Evolutionary conservation across 2,888 invertebrate genomes (phyloP).

Genomic region (Myopa tessellatipennis): DNA sequence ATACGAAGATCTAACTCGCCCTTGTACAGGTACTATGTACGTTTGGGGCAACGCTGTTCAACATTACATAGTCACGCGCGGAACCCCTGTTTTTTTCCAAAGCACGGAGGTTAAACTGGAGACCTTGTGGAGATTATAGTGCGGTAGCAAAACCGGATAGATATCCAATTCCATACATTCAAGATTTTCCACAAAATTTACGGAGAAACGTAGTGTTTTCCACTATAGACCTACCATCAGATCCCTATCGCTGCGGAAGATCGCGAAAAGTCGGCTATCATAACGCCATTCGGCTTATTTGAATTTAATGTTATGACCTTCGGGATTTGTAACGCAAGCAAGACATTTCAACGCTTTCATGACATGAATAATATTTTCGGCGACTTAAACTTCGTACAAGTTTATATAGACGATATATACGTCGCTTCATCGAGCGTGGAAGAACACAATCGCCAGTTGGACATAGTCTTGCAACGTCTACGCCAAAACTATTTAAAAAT

Average conservation of each 20-base stretch:
- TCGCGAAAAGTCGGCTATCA: conserved; percentile 51
- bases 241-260: conserved; percentile 43
- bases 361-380: conserved; percentile 54
- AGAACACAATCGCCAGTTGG: conserved; percentile 44
- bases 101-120: conserved; percentile 43
- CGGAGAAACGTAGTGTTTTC: conserved; percentile 41
- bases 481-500: conserved; percentile 49
- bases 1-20: conserved; percentile 33
- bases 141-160: conserved; percentile 41
- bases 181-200: conserved; percentile 31
- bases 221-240: conserved; percentile 44
- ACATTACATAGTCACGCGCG: conserved; percentile 43
- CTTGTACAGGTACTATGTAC: conserved; percentile 13
- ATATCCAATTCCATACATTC: conserved; percentile 44
- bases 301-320: conserved; percentile 54
- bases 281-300: conserved; percentile 56
- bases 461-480: conserved; percentile 49
- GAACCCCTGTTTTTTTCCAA: conserved; percentile 43
- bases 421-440: conserved; percentile 37
- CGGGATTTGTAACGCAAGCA: conserved; percentile 58
- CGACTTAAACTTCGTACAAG: conserved; percentile 50
- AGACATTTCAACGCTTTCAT: conserved; percentile 58
- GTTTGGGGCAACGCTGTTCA: conserved; percentile 7
- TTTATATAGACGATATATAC: conserved; percentile 50
- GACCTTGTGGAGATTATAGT: conserved; percentile 45